Conservation (phyloP, 2,113 vertebrate genomes). For the Channa maculata region DNA sequence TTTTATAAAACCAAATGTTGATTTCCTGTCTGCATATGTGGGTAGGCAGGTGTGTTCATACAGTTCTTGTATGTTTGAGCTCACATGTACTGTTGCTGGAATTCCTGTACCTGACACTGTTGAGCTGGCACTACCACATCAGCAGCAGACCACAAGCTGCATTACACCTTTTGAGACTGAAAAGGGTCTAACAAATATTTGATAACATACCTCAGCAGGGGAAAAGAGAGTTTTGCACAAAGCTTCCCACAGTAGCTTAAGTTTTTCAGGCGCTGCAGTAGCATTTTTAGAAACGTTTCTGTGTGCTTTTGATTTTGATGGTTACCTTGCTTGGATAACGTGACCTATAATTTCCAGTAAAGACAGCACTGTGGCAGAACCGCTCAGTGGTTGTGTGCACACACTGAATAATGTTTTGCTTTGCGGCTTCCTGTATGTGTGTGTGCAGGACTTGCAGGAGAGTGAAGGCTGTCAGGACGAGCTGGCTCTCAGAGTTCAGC, state of each 20-base stretch:
- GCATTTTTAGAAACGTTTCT: conserved; percentile 9
- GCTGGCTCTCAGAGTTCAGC: conserved; percentile 92
- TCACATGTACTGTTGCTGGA: conserved; percentile 7
- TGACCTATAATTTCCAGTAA: conserved; percentile 18
- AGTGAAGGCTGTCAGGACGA: conserved; percentile 96
- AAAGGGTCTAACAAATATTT: background rate
- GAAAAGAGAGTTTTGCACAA: background rate
- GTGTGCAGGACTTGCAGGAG: conserved; percentile 91
- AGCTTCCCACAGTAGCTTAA: no score
- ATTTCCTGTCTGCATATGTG: conserved; percentile 37
- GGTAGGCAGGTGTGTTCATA: background rate
- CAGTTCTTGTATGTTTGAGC: background rate
- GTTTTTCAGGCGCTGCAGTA: background rate
- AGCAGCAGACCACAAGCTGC: conserved; percentile 26
- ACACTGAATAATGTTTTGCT: background rate
- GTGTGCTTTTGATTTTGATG: conserved; percentile 4
- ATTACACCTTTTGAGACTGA: background rate
- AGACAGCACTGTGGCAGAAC: background rate
- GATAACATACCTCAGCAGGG: no score
- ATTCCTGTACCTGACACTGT: conserved; percentile 40
- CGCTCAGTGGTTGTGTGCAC: background rate
- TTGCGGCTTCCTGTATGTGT: conserved; percentile 1
- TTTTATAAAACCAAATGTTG: background rate
- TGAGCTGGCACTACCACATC: conserved; percentile 1
- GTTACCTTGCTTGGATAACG: conserved; percentile 3